Evolutionary conservation across 2,113 vertebrate genomes (phyloP).

Genomic region (Thermophis baileyi): DNA sequence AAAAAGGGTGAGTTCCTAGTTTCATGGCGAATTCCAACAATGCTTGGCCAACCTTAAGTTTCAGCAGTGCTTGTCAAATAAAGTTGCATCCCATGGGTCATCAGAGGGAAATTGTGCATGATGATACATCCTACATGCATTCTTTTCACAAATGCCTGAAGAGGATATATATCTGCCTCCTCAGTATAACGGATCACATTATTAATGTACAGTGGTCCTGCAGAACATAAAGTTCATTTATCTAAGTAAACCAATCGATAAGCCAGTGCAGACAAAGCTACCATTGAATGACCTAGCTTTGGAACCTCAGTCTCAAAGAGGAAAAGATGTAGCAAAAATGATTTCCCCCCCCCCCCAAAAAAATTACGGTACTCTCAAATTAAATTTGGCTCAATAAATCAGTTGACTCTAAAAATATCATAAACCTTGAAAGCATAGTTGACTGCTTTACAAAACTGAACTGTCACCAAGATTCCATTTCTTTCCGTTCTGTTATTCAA

Average conservation of each 20-base stretch:
- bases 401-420: slow-evolving; percentile 43
- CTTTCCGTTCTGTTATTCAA: slow-evolving; percentile 47
- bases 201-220: not conserved
- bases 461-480: slow-evolving; percentile 55
- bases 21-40: not conserved
- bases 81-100: not conserved
- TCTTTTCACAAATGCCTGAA: not conserved
- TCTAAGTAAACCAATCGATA: not conserved
- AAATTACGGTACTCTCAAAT: slow-evolving; percentile 11
- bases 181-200: not conserved
- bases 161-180: not conserved
- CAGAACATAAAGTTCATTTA: slow-evolving; percentile 14
- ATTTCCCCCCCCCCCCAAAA: not conserved
- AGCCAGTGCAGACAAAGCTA: not conserved
- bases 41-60: not conserved
- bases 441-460: slow-evolving; percentile 50
- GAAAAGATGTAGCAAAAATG: slow-evolving; percentile 31
- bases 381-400: slow-evolving; percentile 45
- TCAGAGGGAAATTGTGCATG: not conserved
- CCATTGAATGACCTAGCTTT: slow-evolving; percentile 13
- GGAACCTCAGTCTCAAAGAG: slow-evolving; percentile 25
- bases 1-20: not conserved
- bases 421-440: slow-evolving; percentile 32
- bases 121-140: not conserved
- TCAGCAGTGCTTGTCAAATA: not conserved